phyloP scores from a whole-genome alignment of 2,797 vertebrate species.

The Lithobates pipiens region DNA sequence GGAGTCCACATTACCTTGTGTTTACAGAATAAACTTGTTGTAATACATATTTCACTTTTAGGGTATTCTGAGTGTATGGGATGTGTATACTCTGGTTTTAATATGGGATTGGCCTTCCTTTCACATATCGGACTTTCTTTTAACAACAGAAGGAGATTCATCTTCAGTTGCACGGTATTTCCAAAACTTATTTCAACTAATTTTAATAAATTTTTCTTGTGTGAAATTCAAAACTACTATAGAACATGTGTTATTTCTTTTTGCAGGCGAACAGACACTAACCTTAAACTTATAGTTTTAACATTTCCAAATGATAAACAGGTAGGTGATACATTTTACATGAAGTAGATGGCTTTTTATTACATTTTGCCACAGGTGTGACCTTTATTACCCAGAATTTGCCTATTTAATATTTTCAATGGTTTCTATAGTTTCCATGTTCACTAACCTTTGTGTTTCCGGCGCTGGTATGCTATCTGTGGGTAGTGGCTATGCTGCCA shows the following conservation, averaged over 20 bases:
- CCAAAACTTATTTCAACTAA: background rate
- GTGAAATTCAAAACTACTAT: background rate
- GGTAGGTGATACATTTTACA: conserved; percentile 70
- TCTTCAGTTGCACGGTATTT: conserved; percentile 79
- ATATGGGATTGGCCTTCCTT: conserved; percentile 85
- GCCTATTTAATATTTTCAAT: no score
- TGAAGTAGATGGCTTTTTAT: background rate
- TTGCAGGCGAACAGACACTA: conserved; percentile 83
- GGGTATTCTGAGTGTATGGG: conserved; percentile 89
- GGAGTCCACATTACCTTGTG: no score
- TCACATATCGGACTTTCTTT: conserved; percentile 86
- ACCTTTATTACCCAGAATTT: no score
- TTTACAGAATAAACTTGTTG: background rate
- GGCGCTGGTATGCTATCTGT: no score
- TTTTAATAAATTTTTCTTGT: background rate
- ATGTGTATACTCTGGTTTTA: conserved; percentile 83
- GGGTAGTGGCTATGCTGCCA: no score
- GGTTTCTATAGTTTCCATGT: no score
- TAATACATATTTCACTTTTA: conserved; percentile 64
- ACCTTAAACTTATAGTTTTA: conserved; percentile 87
- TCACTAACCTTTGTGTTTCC: no score
- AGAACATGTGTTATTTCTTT: conserved; percentile 43
- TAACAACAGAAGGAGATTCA: conserved; percentile 86
- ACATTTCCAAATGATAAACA: conserved; percentile 76
- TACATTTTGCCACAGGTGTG: no score